A percentile compares a stretch with the other conserved stretches of the same genome.
Conservation (phyloP, 2,113 vertebrate species). For the Sphyrna mokarran region DNA sequence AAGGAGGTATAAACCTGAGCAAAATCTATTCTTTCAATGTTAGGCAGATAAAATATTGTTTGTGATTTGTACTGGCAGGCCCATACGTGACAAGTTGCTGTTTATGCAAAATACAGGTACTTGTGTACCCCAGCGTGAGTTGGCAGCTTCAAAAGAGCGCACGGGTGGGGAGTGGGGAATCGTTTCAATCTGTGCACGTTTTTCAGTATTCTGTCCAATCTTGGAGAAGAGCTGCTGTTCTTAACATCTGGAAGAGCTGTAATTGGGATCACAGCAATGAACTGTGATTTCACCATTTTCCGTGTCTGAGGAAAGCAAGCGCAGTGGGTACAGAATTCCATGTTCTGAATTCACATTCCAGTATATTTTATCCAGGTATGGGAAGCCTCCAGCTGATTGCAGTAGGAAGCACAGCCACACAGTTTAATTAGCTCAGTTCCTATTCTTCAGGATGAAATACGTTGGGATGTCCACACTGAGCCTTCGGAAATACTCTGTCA, state of each 20-base stretch:
- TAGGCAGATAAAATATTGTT: background rate
- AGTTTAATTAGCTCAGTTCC: constrained; percentile 7
- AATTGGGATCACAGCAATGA: background rate
- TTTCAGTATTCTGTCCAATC: background rate
- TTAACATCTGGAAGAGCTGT: background rate
- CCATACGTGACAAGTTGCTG: background rate
- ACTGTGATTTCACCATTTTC: background rate
- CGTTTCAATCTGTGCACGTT: background rate
- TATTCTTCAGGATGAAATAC: background rate
- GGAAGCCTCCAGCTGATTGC: background rate
- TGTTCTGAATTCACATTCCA: background rate
- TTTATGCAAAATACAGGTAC: background rate
- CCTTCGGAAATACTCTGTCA: background rate
- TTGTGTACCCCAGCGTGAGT: background rate
- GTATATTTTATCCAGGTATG: background rate
- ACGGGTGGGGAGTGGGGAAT: background rate
- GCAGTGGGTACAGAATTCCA: background rate
- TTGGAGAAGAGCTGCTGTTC: background rate
- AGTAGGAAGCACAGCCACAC: no score
- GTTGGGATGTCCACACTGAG: background rate
- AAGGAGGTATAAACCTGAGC: background rate
- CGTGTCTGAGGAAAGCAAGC: background rate
- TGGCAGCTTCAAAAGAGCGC: background rate
- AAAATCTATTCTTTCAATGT: background rate
- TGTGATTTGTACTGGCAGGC: background rate